A percentile compares a stretch with the other conserved stretches of the same genome.
Evolutionary conservation across 1,140 invertebrate species (phyloP).

Genomic region (Megalopta genalis): DNA sequence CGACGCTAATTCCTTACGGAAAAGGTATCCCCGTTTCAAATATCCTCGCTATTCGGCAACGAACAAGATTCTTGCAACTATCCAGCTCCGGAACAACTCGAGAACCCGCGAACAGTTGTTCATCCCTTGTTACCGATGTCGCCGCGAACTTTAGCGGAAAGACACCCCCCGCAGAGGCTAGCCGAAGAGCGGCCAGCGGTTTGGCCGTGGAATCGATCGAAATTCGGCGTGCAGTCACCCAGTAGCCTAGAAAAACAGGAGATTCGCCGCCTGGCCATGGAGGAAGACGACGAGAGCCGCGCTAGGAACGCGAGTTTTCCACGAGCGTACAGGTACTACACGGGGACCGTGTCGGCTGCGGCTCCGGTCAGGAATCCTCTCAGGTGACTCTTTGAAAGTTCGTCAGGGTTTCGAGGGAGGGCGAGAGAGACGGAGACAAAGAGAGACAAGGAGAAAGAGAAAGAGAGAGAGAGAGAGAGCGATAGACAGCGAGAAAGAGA

Average conservation of each 20-base stretch:
- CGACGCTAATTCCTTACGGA: too few species aligned
- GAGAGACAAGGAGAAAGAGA: not conserved
- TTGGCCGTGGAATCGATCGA: too few species aligned
- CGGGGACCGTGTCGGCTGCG: too few species aligned
- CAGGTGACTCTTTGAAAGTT: constrained; percentile 54
- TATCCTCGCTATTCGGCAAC: too few species aligned
- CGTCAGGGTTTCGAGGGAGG: not conserved
- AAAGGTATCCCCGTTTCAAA: too few species aligned
- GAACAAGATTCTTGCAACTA: too few species aligned
- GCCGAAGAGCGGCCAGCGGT: too few species aligned
- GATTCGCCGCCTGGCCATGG: not conserved
- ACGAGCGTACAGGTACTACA: not conserved
- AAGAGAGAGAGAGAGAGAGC: not conserved
- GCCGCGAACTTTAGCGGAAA: too few species aligned
- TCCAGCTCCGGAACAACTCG: too few species aligned
- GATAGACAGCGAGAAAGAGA: not conserved
- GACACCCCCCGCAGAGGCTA: too few species aligned
- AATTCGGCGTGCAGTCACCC: not conserved
- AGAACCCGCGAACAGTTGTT: too few species aligned
- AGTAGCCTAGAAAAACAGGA: constrained; percentile 18
- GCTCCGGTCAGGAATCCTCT: constrained; percentile 41
- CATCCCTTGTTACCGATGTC: too few species aligned
- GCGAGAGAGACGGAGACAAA: not conserved
- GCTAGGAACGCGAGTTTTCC: constrained; percentile 11
- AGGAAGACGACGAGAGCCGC: not conserved